A percentile compares a stretch with the other conserved stretches of the same genome.
phyloP scores from a whole-genome alignment of 2,888 invertebrate species.

The Cantharis nigra region DNA sequence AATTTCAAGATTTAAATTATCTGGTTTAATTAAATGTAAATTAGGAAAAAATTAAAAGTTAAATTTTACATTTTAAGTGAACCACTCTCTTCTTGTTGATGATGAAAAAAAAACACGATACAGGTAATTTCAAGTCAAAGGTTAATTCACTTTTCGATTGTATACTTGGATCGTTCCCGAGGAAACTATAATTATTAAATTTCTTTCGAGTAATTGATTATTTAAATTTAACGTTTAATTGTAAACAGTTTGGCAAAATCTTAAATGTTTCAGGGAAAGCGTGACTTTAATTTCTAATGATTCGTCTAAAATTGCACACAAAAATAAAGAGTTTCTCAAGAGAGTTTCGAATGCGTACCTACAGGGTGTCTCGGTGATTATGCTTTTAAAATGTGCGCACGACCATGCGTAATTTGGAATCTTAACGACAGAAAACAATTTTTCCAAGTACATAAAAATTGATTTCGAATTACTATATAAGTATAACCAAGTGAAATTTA shows the following conservation, averaged over 20 bases:
- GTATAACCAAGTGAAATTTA: not conserved
- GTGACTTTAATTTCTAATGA: conserved; percentile 1
- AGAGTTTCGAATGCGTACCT: not conserved
- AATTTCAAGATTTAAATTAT: not conserved
- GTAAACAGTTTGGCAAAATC: not conserved
- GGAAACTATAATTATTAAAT: not conserved
- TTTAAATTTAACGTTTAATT: not conserved
- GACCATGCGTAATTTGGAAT: no score
- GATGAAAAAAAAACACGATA: not conserved
- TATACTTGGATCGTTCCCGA: not conserved
- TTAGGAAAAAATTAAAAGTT: not conserved
- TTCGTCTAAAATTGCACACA: not conserved
- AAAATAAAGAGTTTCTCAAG: not conserved
- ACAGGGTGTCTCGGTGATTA: not conserved
- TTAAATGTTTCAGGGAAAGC: not conserved
- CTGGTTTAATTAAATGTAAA: not conserved
- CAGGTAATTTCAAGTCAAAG: not conserved
- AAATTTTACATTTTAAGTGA: not conserved
- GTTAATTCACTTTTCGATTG: not conserved
- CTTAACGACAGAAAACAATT: no score
- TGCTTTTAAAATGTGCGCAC: no score
- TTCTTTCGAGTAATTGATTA: not conserved
- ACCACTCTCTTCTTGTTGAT: not conserved
- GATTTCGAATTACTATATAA: not conserved
- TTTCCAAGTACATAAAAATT: not conserved